Evolutionary conservation across 2,888 invertebrate genomes (phyloP), one percentile per base, ranked within the genome.

Genomic region (Meliscaeva auricollis): DNA sequence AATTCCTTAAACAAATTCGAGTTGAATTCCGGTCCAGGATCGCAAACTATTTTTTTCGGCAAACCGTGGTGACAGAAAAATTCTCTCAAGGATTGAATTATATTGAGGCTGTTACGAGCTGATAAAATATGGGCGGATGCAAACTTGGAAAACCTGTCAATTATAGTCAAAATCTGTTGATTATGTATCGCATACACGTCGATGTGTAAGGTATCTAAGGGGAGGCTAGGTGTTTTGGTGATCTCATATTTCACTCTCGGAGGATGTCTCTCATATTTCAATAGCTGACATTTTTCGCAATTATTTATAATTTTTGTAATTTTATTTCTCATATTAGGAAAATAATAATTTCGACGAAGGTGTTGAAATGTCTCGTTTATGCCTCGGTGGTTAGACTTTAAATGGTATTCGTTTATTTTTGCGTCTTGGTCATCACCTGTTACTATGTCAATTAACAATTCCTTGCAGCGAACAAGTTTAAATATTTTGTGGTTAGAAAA

Each of bases 281-380:
- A 46, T 26, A 62, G 0, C n/a, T 74, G 68, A 26, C 87, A 88
- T 44, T 41, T 73, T 22, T 77, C 64, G 26, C 84, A 87, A 52
- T 83, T 75, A 58, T 88, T 87, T 22, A 87, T 77, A 3, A 74
- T 87, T 84, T 87, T 76, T 26, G 75, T 85, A 17, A 88, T 87
- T 62, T 87, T 87, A 4, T 54, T 74, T 56, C 87, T 87, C 82
- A 56, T 56, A 88, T 74, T 68, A 2, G 87, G 87, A 64, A 87
- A 88, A 52, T 78, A 87, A 48, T 66, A 87, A 38, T 74, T 35
- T 75, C 84, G 79, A 52, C 76, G 87, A 9, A 88, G 70, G 48
- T 88, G 87, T 46, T 76, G 46, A 56, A 35, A 20, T 8, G 84
- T 87, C 79, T 87, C 87, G n/a, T 56, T 87, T 11, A 87, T 88